A percentile compares a stretch with the other conserved stretches of the same genome.
Evolutionary conservation across 1,140 invertebrate species (phyloP).

Genomic region (Heterodera carotae): DNA sequence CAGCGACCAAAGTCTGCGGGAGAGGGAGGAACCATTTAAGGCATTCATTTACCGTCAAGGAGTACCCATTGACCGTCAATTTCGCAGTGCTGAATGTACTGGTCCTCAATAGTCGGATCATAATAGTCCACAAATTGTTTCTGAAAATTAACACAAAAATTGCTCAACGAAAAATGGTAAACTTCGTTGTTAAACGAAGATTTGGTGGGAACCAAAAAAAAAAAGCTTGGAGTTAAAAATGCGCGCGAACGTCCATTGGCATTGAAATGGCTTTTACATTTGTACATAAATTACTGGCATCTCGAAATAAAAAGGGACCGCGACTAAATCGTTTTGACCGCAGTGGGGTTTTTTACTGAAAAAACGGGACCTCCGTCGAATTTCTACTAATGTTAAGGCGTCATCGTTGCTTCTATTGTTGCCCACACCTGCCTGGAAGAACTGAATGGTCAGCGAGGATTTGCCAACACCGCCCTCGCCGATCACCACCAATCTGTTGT

Average conservation of each 20-base stretch:
- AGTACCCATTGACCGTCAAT: slow-evolving; percentile 88
- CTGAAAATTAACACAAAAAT: too few relatives aligned
- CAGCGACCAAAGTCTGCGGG: too few relatives aligned
- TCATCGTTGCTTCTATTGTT: background rate
- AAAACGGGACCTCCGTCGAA: too few relatives aligned
- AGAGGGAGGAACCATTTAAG: slow-evolving; percentile 11
- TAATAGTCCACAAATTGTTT: slow-evolving; percentile 84
- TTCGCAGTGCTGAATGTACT: slow-evolving; percentile 86
- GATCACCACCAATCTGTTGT: slow-evolving; percentile 76
- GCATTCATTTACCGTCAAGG: slow-evolving; percentile 76
- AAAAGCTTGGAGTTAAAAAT: too few relatives aligned
- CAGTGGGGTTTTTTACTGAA: too few relatives aligned
- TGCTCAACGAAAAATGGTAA: too few relatives aligned
- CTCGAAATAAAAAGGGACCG: too few relatives aligned
- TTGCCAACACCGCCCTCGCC: slow-evolving; percentile 85
- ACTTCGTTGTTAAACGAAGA: slow-evolving; percentile 63
- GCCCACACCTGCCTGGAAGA: slow-evolving; percentile 57
- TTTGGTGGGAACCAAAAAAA: background rate
- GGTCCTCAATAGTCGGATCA: slow-evolving; percentile 86
- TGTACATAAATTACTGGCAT: too few relatives aligned
- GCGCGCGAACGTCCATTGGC: too few relatives aligned
- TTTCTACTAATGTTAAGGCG: too few relatives aligned
- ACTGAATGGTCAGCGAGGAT: slow-evolving; percentile 84
- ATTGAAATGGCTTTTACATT: too few relatives aligned
- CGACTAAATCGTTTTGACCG: too few relatives aligned